These are phyloP conservation scores for Cydia amplana DNA, from an alignment of 1,140 invertebrate genomes.

Conservation along the genomic window DNA sequence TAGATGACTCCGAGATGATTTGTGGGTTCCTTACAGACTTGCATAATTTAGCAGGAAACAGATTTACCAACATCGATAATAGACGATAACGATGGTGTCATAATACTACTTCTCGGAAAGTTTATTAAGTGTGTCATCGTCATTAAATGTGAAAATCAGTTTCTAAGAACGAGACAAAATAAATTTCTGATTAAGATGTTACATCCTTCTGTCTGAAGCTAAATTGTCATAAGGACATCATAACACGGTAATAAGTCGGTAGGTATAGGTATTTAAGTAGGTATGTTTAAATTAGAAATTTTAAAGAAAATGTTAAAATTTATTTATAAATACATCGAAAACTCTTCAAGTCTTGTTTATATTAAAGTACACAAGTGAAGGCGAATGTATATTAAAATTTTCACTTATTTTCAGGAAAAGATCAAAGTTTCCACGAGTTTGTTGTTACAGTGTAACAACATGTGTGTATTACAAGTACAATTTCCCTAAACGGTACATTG, in stretches of 20 bases:
- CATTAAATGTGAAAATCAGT: background rate
- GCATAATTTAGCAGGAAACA: slow-evolving; percentile 28
- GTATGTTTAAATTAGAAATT: background rate
- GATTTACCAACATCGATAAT: slow-evolving; percentile 19
- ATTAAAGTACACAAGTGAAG: background rate
- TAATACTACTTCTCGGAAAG: slow-evolving; percentile 5
- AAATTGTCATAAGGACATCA: background rate
- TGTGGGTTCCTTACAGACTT: background rate
- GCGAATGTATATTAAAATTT: background rate
- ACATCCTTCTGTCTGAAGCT: background rate
- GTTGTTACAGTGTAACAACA: background rate
- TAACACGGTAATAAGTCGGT: too few species aligned
- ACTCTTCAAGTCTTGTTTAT: background rate
- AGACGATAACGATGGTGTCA: slow-evolving; percentile 6
- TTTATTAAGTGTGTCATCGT: slow-evolving; percentile 7
- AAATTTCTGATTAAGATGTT: background rate
- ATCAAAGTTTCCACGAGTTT: background rate
- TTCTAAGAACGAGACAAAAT: background rate
- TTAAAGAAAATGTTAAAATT: background rate
- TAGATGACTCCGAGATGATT: background rate
- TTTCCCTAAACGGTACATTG: background rate
- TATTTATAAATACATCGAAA: background rate
- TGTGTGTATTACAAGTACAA: background rate
- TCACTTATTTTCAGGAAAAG: background rate
- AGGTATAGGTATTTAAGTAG: too few species aligned